Base-by-base conservation (phyloP, 1,140 invertebrate genomes). In the Trinorchestia longiramus region DNA sequence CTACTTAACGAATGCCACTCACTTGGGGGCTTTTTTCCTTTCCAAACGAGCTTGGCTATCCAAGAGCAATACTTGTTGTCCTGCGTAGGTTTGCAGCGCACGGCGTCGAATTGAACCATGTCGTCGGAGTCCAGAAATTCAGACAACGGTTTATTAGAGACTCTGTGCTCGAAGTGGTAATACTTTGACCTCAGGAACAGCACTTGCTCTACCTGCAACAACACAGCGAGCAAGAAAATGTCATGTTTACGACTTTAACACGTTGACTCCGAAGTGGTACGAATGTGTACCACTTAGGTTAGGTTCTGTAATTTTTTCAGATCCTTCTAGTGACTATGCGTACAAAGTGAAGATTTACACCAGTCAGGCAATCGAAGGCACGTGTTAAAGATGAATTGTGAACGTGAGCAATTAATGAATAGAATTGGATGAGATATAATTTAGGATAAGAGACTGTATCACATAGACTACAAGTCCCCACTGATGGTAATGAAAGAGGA, bases 91-190 rank as follows among this genome's bases (percentile, higher is more conserved):
- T 96, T 96, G 87, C 96, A 96, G 96, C 95, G 95, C 62, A 96
- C 96, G 19, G 96, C 96, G 95, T 96, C 96, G 95, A 96, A 96
- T 94, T 96, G 96, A 17, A 96, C 77, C 44, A 96, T 96, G 87
- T 96, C 96, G 95, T 96, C 96, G 91, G 96, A 95, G 91, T 96
- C 96, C 0, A 96, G 92, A 45, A 96, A 96, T n/a, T 96, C 96
- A 23, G 77, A 90, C 23, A 96, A 96, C 43, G 95, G 96, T 47
- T 96, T 96, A 43, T 77, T 95, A 43, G 96, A 87, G 0, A 95
- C 87, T 0, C 96, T 95, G 43, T 96, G 96, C 17, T 96, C 96
- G 95, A 96, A 96, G 42, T 96, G 43, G 92, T 95, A 96, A 57
- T 96, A 96, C 77, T 96, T 96, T 45, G 96, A 96, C 23, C 96